Conservation (phyloP, 2,113 vertebrate species). For the Ginglymostoma cirratum region DNA sequence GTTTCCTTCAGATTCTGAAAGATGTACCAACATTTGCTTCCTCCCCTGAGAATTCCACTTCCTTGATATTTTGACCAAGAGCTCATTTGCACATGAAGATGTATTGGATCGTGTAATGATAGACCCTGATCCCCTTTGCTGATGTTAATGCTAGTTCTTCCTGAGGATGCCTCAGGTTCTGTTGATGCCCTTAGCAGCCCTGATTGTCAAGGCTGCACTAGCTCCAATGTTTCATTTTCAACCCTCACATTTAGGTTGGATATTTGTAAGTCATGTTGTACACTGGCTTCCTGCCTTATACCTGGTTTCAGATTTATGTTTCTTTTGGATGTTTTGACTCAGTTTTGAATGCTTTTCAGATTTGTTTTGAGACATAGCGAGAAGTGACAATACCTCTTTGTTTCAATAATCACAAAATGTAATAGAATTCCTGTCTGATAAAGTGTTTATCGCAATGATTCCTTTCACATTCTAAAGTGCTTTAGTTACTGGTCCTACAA, state of each 20-base stretch:
- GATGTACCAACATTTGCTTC: constrained; percentile 5
- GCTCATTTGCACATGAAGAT: not conserved
- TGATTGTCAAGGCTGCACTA: not conserved
- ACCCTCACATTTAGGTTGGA: not conserved
- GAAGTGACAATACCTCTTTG: not conserved
- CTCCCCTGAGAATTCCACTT: not conserved
- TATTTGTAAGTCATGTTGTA: not conserved
- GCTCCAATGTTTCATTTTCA: not conserved
- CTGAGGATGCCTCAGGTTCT: not conserved
- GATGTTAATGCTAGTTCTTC: not conserved
- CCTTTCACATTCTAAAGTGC: not conserved
- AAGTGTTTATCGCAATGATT: not conserved
- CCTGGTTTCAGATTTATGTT: not conserved
- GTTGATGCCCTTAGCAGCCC: not conserved
- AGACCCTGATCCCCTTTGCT: not conserved
- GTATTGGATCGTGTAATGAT: not conserved
- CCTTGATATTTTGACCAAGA: not conserved
- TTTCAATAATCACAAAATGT: not conserved
- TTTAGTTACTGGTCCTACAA: not conserved
- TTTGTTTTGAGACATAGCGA: not conserved
- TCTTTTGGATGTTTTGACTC: not conserved
- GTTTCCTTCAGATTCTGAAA: constrained; percentile 17
- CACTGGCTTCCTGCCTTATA: not conserved
- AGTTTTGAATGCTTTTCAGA: not conserved
- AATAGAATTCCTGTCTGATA: not conserved